Conservation (phyloP, 2,797 vertebrate species). For the Arrhamphus sclerolepis region DNA sequence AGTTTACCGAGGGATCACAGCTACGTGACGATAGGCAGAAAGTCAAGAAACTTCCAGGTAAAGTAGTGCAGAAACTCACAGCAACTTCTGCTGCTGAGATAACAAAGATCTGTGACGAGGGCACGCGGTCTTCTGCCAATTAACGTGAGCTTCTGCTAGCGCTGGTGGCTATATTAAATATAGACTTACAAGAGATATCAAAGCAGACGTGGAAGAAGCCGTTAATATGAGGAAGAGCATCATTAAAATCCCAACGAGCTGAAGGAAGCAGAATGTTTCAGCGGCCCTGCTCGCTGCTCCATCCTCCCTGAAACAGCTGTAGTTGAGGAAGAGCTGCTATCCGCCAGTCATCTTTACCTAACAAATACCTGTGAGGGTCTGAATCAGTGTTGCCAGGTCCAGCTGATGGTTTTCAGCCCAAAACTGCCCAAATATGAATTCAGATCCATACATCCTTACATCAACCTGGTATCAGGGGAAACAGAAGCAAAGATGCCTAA, state of each 20-base stretch:
- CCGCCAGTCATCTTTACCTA: no score
- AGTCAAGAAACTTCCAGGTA: slow-evolving; percentile 65
- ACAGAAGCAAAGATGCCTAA: no score
- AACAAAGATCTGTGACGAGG: slow-evolving; percentile 24
- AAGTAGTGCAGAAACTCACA: slow-evolving; percentile 38
- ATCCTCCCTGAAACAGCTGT: no score
- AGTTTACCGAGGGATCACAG: slow-evolving; percentile 30
- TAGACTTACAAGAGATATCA: slow-evolving; percentile 69
- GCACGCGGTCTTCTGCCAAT: slow-evolving; percentile 34
- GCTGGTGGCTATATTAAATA: slow-evolving; percentile 68
- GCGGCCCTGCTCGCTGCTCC: no score
- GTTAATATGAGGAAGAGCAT: slow-evolving; percentile 71
- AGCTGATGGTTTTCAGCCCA: no score
- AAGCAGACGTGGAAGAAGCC: slow-evolving; percentile 62
- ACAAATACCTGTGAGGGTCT: no score
- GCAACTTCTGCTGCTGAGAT: slow-evolving; percentile 15
- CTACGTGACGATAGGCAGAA: slow-evolving; percentile 21
- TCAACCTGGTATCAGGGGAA: no score
- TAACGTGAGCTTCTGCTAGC: slow-evolving; percentile 37
- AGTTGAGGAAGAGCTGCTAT: no score
- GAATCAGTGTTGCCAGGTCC: no score
- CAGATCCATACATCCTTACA: no score
- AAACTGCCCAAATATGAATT: no score
- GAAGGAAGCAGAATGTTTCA: no score
- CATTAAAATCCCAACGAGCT: slow-evolving; percentile 60